Base-by-base conservation (phyloP, 2,888 invertebrate genomes). In the Elmis aenea region DNA sequence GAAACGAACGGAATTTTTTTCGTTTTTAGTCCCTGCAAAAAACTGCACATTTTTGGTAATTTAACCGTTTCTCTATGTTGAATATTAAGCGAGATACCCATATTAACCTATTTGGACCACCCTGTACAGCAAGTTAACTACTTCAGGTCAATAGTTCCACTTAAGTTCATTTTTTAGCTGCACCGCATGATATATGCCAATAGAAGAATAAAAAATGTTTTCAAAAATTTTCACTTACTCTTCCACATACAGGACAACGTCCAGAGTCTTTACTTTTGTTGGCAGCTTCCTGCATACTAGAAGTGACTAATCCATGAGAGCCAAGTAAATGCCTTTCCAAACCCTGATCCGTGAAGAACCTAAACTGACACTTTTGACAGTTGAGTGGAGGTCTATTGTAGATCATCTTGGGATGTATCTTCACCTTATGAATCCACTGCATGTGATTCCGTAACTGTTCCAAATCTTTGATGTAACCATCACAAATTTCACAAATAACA, bases 341-440 rank as follows among this genome's bases (percentile, higher is more conserved):
- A 10, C 97, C 97, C 71, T 95, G 87, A 70, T 95, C 94, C 24
- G 95, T 95, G 72, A 96, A 97, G 73, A 96, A 97, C 59, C 93
- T 79, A 67, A 88, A 90, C 70, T 92, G 90, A 72, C 95, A 95
- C 67, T 93, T 92, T 69, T 93, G 93, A 69, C 95, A 95, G 71
- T 91, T 92, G 49, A 95, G 75, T 26, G 94, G 94, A 37, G 95
- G 92, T 68, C 87, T 76, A 69, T 90, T 92, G 69, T 91, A 88
- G 54, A 92, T 91, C 92, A 92, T 93, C 72, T 91, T 92, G 36
- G 92, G 91, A 70, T 92, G 92, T 58, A 93, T 93, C 69, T 92
- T 92, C 51, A 92, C 90, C 77, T 94, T 93, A 68, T 95, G 95
- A 65, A 94, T 93, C 89, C 92, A 94, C 62, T 92, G 93, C 90